Conservation (phyloP, 2,113 vertebrate species). For the Emydocephalus ijimae region DNA sequence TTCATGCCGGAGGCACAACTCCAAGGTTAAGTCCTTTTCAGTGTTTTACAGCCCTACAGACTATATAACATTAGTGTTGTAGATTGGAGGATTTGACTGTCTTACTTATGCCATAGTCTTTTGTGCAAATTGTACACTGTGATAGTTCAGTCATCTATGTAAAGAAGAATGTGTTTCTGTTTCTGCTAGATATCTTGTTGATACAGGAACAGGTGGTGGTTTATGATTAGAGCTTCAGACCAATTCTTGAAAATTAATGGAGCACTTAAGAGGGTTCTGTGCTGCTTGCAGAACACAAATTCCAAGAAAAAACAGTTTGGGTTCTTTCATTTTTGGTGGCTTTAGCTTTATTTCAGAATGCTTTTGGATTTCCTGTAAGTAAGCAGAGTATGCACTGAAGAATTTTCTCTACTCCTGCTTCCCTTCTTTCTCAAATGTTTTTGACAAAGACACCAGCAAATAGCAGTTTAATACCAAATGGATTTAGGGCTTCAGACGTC, state of each 20-base stretch:
- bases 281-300: neutral
- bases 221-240: neutral
- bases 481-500: constrained; percentile 38
- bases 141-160: neutral
- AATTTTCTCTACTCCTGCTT: neutral
- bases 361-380: neutral
- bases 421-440: neutral
- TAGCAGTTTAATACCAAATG: constrained; percentile 18
- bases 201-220: neutral
- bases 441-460: constrained; percentile 19
- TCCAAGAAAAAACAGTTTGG: neutral
- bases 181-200: neutral
- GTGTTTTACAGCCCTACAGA: neutral
- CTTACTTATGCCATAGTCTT: neutral
- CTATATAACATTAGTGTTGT: neutral
- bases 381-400: neutral
- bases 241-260: neutral
- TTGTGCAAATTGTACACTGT: neutral
- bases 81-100: neutral
- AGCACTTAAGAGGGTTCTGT: neutral
- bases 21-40: neutral
- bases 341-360: neutral
- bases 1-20: neutral
- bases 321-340: neutral
- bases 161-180: neutral